Evolutionary conservation across 2,888 invertebrate genomes (phyloP), one percentile per base, ranked within the genome.

Genomic region (Apodemia zela): DNA sequence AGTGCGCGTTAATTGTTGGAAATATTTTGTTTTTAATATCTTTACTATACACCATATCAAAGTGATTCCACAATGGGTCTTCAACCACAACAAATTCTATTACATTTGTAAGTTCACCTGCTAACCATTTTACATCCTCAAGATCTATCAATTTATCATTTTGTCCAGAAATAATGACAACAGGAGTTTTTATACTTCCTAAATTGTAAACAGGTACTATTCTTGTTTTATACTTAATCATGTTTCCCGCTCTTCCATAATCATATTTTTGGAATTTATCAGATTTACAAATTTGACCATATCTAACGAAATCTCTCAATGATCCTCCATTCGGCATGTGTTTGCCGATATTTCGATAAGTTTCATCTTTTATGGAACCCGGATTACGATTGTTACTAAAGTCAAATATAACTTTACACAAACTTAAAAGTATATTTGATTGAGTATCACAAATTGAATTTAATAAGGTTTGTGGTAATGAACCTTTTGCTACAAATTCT

Each of bases 291-390:
- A 77, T 71, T 63, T 84, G 82, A 3, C 70, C 65, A 38, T 73
- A 74, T 60, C 84, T 81, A 0, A 71, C 65, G 33, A 81, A 57
- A 38, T 75, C 79, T 66, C 74, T 81, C 15, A 74, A 71, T 0
- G 82, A 82, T 1, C 76, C 75, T 0, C 81, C 81, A 0, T 77
- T 74, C 0, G 81, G 81, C 25, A 73, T 77, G 49, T 83, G 80
- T 0, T 71, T 68, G 17, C 63, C 64, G 0, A 68, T 25, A 10
- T 60, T 29, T 33, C 72, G 0, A 73, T 15, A 5, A 73, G 66
- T 0, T 66, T 61, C 1, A 67, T 66, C n/a, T 71, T 68, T 61
- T 75, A 81, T 7, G 64, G 69, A 58, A n/a, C 78, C 73, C 62
- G 13, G 75, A 45, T 63, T 70, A 7, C 64, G 66, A 3, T 64